Evolutionary conservation across 2,113 vertebrate species (phyloP).

Genomic region (Mastomys natalensis): DNA sequence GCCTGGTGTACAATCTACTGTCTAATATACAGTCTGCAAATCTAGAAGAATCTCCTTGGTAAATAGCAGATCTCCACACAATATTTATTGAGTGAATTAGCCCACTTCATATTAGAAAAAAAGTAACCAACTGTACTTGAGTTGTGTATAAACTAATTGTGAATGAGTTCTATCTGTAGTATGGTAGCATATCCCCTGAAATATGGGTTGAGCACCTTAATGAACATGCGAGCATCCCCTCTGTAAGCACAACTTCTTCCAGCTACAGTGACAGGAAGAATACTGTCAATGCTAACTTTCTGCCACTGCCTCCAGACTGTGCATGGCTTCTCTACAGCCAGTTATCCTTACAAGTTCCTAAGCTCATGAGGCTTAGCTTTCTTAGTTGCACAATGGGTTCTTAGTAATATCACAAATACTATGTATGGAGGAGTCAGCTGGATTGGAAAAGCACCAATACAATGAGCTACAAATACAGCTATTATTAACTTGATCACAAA

Average conservation of each 20-base stretch:
- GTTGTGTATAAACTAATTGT: background rate
- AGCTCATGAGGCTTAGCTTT: background rate
- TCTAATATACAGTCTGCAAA: background rate
- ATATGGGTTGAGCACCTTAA: background rate
- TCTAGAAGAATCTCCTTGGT: background rate
- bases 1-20: background rate
- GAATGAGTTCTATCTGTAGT: background rate
- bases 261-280: background rate
- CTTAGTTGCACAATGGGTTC: background rate
- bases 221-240: background rate
- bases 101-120: background rate
- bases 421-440: background rate
- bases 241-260: background rate
- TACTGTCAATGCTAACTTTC: background rate
- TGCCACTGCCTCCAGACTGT: background rate
- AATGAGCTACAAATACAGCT: background rate
- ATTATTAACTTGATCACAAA: background rate
- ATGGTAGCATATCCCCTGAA: background rate
- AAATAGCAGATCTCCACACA: background rate
- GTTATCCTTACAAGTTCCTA: background rate
- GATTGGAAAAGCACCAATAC: background rate
- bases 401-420: background rate
- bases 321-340: background rate
- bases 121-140: background rate
- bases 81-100: background rate